These are phyloP conservation scores for Acipenser oxyrinchus DNA, from an alignment of 2,797 vertebrate genomes.

Conservation along the genomic window DNA sequence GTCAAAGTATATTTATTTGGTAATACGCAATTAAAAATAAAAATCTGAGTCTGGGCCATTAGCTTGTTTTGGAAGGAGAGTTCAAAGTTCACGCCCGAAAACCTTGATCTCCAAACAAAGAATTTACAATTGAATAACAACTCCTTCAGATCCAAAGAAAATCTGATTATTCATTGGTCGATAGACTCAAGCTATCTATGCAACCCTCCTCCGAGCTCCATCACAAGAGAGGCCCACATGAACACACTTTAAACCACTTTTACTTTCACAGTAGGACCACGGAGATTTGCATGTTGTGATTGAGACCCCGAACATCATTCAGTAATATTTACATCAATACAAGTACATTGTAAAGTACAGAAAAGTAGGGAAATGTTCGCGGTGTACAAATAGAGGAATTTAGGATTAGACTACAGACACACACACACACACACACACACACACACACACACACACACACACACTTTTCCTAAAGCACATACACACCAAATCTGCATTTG, in stretches of 20 bases:
- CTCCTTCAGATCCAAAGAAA: slow-evolving; percentile 26
- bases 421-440: no score
- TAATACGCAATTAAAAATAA: slow-evolving; percentile 9
- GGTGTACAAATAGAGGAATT: no score
- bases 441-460: no score
- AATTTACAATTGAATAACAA: slow-evolving; percentile 33
- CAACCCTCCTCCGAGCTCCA: slow-evolving; percentile 16
- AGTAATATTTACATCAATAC: no score
- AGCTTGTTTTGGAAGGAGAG: slow-evolving; percentile 23
- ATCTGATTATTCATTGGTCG: slow-evolving; percentile 31
- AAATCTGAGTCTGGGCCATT: slow-evolving; percentile 17
- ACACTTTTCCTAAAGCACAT: no score
- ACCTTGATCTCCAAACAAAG: slow-evolving; percentile 33
- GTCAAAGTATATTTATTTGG: slow-evolving; percentile 1
- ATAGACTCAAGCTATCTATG: slow-evolving; percentile 21
- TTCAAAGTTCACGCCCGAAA: slow-evolving; percentile 36
- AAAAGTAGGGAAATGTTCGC: no score
- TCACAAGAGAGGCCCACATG: slow-evolving; percentile 12
- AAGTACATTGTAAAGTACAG: no score
- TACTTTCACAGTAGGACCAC: no score
- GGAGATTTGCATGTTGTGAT: no score
- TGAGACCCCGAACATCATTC: no score
- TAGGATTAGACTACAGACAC: no score
- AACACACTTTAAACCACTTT: slow-evolving; percentile 22
- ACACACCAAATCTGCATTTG: no score